phyloP scores from a whole-genome alignment of 2,797 vertebrate genomes.

The Artibeus jamaicensis region DNA sequence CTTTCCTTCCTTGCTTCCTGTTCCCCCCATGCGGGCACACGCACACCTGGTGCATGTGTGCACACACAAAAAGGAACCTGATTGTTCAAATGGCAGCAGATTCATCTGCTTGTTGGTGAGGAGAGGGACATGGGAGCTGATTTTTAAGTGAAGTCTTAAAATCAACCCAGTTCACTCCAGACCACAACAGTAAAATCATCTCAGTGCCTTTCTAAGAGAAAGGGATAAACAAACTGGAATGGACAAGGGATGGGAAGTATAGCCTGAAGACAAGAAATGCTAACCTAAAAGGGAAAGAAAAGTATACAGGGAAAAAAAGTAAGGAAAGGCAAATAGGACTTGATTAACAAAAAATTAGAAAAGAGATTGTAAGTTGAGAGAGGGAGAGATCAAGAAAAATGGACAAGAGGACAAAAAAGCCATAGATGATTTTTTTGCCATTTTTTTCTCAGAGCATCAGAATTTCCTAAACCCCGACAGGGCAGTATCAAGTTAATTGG shows the following conservation, averaged over 20 bases:
- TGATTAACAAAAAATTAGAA: neutral
- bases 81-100: neutral
- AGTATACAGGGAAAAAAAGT: neutral
- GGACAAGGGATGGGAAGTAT: neutral
- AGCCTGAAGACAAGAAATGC: neutral
- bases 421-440: neutral
- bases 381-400: neutral
- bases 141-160: conserved; percentile 26
- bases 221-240: neutral
- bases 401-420: neutral
- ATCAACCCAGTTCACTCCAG: neutral
- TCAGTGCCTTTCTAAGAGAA: conserved; percentile 2
- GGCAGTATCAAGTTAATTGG: conserved; percentile 8
- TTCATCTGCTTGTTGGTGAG: neutral
- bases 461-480: conserved; percentile 43
- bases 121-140: neutral
- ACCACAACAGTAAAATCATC: neutral
- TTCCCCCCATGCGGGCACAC: neutral
- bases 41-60: neutral
- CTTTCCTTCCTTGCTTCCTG: neutral
- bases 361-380: neutral
- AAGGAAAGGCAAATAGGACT: neutral
- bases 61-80: neutral
- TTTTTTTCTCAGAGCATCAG: conserved; percentile 36
- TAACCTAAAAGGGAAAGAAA: conserved; percentile 7